These are phyloP conservation scores for Platycheirus albimanus DNA, from an alignment of 2,888 invertebrate genomes.

Conservation along the genomic window DNA sequence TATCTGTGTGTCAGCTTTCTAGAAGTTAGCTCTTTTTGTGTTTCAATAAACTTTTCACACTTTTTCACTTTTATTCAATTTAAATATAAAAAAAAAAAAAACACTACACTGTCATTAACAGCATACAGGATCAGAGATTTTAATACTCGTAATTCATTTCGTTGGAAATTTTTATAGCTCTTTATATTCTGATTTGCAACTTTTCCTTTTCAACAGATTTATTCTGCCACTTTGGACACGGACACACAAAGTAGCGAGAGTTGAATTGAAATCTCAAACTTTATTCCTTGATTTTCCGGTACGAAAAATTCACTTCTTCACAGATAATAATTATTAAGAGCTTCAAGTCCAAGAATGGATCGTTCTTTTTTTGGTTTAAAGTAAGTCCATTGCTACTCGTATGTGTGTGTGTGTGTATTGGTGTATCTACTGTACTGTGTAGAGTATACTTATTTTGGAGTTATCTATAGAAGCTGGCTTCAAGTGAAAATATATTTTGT, in stretches of 20 bases:
- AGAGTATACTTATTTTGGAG: background rate
- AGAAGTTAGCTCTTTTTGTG: too few relatives aligned
- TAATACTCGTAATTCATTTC: constrained; percentile 22
- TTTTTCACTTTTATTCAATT: too few relatives aligned
- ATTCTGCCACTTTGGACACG: constrained; percentile 1
- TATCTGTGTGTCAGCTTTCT: constrained; percentile 29
- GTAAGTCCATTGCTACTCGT: background rate
- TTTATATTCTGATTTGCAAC: constrained; percentile 8
- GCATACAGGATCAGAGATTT: too few relatives aligned
- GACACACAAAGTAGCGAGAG: constrained; percentile 41
- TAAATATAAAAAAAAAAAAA: too few relatives aligned
- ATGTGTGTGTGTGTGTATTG: background rate
- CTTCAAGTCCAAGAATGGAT: constrained; percentile 37
- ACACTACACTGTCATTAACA: too few relatives aligned
- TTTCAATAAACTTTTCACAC: too few relatives aligned
- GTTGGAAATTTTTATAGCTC: background rate
- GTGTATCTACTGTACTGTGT: background rate
- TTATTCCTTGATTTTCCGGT: constrained; percentile 58
- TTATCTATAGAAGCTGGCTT: background rate
- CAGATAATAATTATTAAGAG: constrained; percentile 23
- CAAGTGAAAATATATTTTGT: constrained; percentile 41
- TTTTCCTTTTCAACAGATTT: constrained; percentile 60
- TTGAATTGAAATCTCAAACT: constrained; percentile 42
- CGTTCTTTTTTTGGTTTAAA: constrained; percentile 11
- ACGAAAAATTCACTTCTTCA: constrained; percentile 22